phyloP scores from a whole-genome alignment of 2,113 vertebrate genomes.

The Echinops telfairi region DNA sequence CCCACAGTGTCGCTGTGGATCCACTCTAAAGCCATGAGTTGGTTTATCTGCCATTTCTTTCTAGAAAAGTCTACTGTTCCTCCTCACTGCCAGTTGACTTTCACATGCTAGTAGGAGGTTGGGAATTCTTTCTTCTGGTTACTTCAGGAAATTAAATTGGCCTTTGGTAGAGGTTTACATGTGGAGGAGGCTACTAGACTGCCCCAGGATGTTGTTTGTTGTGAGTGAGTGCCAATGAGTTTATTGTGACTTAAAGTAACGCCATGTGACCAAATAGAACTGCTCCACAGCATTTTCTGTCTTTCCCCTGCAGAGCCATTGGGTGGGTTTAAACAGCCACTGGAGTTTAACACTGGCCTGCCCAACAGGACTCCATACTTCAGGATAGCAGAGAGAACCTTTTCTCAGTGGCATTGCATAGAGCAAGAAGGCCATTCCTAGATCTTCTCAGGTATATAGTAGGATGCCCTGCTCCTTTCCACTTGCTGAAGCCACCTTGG shows the following conservation, averaged over 20 bases:
- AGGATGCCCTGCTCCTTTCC: not conserved
- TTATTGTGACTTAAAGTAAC: not conserved
- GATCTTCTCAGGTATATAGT: not conserved
- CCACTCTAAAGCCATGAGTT: too few species aligned
- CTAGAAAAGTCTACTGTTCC: not conserved
- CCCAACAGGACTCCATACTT: not conserved
- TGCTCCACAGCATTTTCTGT: not conserved
- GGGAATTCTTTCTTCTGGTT: constrained; percentile 1
- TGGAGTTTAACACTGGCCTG: not conserved
- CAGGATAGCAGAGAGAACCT: not conserved
- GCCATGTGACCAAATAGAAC: not conserved
- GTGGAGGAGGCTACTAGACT: not conserved
- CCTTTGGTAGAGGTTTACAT: not conserved
- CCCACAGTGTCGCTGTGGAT: too few species aligned
- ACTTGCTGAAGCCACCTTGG: constrained; percentile 12
- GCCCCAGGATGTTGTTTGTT: not conserved
- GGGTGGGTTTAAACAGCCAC: not conserved
- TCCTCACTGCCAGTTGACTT: not conserved
- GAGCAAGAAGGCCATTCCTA: not conserved
- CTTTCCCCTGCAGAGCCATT: not conserved
- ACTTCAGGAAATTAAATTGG: constrained; percentile 3
- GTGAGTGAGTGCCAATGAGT: not conserved
- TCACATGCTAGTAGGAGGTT: not conserved
- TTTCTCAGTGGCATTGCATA: not conserved
- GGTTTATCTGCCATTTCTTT: not conserved